These are phyloP conservation scores for Eulacestoma nigropectus DNA, from an alignment of 2,113 vertebrate species.

Conservation along the genomic window DNA sequence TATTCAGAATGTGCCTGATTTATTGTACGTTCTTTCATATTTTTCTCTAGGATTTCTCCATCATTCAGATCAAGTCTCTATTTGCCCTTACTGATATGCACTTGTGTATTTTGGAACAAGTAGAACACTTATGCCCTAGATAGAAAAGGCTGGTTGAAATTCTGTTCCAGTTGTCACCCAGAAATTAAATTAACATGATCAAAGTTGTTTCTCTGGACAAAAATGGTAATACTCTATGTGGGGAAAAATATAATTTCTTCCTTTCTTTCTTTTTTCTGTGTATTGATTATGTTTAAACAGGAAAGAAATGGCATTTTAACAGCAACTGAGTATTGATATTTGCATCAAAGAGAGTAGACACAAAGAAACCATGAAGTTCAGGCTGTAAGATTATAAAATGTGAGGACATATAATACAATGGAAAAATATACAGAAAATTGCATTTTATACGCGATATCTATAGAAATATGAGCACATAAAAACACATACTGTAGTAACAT, in stretches of 20 bases:
- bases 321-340: neutral
- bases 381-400: neutral
- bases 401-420: neutral
- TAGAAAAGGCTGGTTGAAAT: neutral
- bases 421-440: neutral
- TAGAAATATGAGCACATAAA: neutral
- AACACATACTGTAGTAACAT: neutral
- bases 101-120: neutral
- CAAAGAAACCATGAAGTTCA: neutral
- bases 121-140: fast-evolving
- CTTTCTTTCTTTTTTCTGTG: neutral
- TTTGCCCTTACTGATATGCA: neutral
- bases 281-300: neutral
- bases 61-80: neutral
- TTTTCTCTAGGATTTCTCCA: neutral
- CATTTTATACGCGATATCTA: neutral
- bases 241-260: neutral
- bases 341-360: neutral
- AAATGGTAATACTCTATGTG: neutral
- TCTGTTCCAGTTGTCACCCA: neutral
- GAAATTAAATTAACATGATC: neutral
- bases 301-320: neutral
- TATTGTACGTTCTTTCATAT: neutral
- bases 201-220: neutral
- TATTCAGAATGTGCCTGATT: neutral